Percentiles rank a stretch among this genome's conserved stretches.
phyloP scores from a whole-genome alignment of 2,888 invertebrate genomes.

The Stegana nigrithorax region DNA sequence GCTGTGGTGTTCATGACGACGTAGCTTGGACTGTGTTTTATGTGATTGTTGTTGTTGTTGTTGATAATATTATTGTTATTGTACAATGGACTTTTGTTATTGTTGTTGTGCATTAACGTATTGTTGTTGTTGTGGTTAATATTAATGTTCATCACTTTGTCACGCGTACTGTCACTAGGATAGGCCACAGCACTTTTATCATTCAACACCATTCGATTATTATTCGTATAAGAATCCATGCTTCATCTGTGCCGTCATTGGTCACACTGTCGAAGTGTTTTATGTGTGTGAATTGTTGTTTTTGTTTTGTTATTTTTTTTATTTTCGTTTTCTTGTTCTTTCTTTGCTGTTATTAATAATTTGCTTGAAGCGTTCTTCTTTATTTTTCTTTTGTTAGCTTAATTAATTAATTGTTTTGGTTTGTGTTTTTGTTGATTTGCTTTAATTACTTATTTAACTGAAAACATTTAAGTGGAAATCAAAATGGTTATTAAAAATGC shows the following conservation, averaged over 20 bases:
- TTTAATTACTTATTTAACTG: conserved; percentile 5
- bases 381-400: neutral
- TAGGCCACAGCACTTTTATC: conserved; percentile 69
- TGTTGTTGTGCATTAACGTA: conserved; percentile 27
- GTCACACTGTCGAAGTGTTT: too few relatives aligned
- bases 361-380: neutral
- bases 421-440: conserved; percentile 8
- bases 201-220: conserved; percentile 71
- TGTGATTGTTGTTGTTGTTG: conserved; percentile 36
- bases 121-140: conserved; percentile 37
- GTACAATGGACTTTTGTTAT: conserved; percentile 31
- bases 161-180: conserved; percentile 55
- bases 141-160: conserved; percentile 46
- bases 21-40: conserved; percentile 29
- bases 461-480: conserved; percentile 2
- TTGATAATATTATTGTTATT: conserved; percentile 36
- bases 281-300: too few relatives aligned
- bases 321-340: conserved; percentile 15
- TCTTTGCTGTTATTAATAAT: conserved; percentile 1
- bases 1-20: conserved; percentile 59
- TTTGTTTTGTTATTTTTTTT: conserved; percentile 14
- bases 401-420: neutral
- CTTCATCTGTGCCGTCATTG: conserved; percentile 50
- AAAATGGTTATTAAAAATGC: too few relatives aligned
- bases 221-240: conserved; percentile 74